Evolutionary conservation across 2,797 vertebrate species (phyloP).

Genomic region (Neostethus bicornis): DNA sequence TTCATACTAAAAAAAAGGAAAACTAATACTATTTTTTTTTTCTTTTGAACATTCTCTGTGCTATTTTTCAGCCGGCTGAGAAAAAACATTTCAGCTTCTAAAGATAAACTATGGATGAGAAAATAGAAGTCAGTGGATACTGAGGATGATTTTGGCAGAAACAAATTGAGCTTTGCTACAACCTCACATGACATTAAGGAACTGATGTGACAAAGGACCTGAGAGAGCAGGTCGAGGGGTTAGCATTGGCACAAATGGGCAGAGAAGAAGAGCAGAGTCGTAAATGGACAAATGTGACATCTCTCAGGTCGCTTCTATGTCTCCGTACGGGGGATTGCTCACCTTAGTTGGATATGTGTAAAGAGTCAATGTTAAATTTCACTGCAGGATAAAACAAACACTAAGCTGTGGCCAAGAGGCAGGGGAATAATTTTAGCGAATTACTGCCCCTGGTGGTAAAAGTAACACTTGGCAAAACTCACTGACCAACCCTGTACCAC

Average conservation of each 20-base stretch:
- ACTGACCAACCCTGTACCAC: slow-evolving; percentile 46
- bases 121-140: slow-evolving; percentile 34
- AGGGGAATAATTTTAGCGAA: slow-evolving; percentile 39
- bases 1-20: slow-evolving; percentile 51
- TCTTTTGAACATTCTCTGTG: slow-evolving; percentile 28
- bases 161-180: slow-evolving; percentile 54
- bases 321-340: slow-evolving; percentile 24
- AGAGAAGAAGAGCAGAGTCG: slow-evolving; percentile 17
- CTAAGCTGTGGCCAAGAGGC: slow-evolving; percentile 39
- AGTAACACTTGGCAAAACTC: slow-evolving; percentile 43
- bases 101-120: slow-evolving; percentile 18
- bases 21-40: slow-evolving; percentile 38
- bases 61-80: slow-evolving; percentile 30
- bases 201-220: slow-evolving; percentile 67
- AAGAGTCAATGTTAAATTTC: too few species aligned
- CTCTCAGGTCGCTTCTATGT: slow-evolving; percentile 42
- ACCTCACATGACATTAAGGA: slow-evolving; percentile 38
- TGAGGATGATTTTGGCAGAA: slow-evolving; percentile 48
- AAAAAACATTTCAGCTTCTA: slow-evolving; percentile 21
- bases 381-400: slow-evolving; percentile 29
- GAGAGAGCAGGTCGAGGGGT: slow-evolving; percentile 48
- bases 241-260: slow-evolving; percentile 55
- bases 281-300: slow-evolving; percentile 44
- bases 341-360: slow-evolving; percentile 18
- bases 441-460: slow-evolving; percentile 48